A percentile compares a stretch with the other conserved stretches of the same genome.
These are phyloP conservation scores for Bradynema listronoti DNA, from an alignment of 1,140 invertebrate genomes.

Conservation along the genomic window DNA sequence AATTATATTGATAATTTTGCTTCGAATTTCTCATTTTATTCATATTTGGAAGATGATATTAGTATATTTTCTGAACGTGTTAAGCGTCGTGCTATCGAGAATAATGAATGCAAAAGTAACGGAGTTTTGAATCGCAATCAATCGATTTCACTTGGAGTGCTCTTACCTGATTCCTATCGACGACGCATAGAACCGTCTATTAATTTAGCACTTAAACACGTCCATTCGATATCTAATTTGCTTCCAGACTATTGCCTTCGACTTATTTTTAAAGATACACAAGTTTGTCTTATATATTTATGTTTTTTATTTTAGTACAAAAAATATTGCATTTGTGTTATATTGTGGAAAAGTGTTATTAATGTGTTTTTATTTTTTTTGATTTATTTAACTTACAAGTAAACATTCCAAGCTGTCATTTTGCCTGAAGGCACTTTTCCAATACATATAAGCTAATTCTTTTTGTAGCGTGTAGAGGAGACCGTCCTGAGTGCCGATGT, in stretches of 20 bases:
- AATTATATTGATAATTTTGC: too few relatives aligned
- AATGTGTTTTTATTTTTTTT: too few relatives aligned
- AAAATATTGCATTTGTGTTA: constrained; percentile 14
- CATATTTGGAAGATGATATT: not conserved
- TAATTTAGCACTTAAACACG: constrained; percentile 45
- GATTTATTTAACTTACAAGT: too few relatives aligned
- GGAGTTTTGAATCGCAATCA: too few relatives aligned
- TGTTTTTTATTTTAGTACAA: constrained; percentile 14
- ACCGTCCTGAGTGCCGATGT: too few relatives aligned
- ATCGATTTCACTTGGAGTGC: constrained; percentile 33
- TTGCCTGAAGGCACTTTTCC: too few relatives aligned
- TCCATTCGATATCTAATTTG: constrained; percentile 37
- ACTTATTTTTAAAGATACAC: constrained; percentile 51
- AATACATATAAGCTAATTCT: too few relatives aligned
- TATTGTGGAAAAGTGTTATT: too few relatives aligned
- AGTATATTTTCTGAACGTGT: not conserved
- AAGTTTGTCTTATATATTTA: constrained; percentile 26
- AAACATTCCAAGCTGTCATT: too few relatives aligned
- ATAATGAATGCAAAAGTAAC: too few relatives aligned
- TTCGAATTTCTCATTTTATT: not conserved
- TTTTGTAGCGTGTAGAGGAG: too few relatives aligned
- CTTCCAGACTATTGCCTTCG: constrained; percentile 45
- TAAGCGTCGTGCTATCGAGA: not conserved
- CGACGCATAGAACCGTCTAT: constrained; percentile 40
- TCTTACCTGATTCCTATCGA: constrained; percentile 42